These are phyloP conservation scores for Monodelphis domestica DNA, from an alignment of 2,797 vertebrate genomes.

Conservation along the genomic window DNA sequence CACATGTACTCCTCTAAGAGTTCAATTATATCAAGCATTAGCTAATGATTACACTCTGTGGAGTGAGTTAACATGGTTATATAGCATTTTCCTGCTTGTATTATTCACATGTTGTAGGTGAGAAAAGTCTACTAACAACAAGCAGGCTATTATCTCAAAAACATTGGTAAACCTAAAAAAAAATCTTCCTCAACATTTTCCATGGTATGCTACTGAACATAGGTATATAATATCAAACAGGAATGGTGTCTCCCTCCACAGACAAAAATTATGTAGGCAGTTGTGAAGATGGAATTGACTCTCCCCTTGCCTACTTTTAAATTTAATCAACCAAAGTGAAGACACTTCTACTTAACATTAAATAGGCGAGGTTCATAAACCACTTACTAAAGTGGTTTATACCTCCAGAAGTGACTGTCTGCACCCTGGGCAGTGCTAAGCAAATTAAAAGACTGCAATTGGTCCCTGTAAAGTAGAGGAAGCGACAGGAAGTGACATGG, in stretches of 20 bases:
- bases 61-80: neutral
- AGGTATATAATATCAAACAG: neutral
- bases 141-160: neutral
- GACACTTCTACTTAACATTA: too few species aligned
- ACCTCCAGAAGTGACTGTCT: too few species aligned
- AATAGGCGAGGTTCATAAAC: too few species aligned
- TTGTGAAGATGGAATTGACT: too few species aligned
- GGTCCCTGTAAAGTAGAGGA: too few species aligned
- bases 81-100: neutral
- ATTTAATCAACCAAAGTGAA: too few species aligned
- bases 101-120: neutral
- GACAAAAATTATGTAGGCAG: neutral
- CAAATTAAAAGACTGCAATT: too few species aligned
- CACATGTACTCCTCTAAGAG: conserved; percentile 59
- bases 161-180: too few species aligned
- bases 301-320: too few species aligned
- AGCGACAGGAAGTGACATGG: too few species aligned
- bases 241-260: neutral
- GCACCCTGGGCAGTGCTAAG: too few species aligned
- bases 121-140: neutral
- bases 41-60: conserved; percentile 74
- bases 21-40: conserved; percentile 71
- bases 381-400: too few species aligned
- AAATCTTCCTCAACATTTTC: neutral
- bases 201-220: neutral